phyloP scores from a whole-genome alignment of 1,140 invertebrate species.

The Drosophila pallidifrons region DNA sequence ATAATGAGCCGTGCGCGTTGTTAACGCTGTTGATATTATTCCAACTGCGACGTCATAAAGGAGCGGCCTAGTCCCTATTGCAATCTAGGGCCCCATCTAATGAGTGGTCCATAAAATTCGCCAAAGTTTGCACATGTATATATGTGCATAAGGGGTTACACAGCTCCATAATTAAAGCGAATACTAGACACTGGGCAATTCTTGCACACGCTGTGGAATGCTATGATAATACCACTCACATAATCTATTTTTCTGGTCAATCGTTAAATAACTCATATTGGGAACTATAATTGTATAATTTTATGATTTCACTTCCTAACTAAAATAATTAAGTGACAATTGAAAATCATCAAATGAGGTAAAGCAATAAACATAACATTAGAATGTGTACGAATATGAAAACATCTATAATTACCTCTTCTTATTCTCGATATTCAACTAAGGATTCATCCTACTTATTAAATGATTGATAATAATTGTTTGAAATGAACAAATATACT shows the following conservation, averaged over 20 bases:
- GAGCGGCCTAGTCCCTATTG: slow-evolving; percentile 51
- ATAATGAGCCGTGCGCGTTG: slow-evolving; percentile 69
- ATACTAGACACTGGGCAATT: slow-evolving; percentile 24
- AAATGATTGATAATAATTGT: too few species aligned
- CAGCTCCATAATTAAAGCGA: slow-evolving; percentile 44
- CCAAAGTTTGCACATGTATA: slow-evolving; percentile 64
- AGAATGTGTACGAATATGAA: too few species aligned
- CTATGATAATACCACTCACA: slow-evolving; percentile 21
- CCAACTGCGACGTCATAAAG: slow-evolving; percentile 66
- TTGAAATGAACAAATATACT: too few species aligned
- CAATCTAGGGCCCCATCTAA: slow-evolving; percentile 61
- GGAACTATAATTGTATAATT: too few species aligned
- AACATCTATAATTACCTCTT: too few species aligned
- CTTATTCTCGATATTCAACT: too few species aligned
- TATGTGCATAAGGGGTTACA: slow-evolving; percentile 15
- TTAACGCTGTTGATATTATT: slow-evolving; percentile 59
- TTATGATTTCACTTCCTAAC: too few species aligned
- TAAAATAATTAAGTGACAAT: too few species aligned
- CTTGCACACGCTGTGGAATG: slow-evolving; percentile 40
- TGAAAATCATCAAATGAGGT: too few species aligned
- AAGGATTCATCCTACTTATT: too few species aligned
- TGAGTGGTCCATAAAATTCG: slow-evolving; percentile 76
- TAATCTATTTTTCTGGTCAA: neutral
- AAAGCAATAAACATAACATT: too few species aligned
- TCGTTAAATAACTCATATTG: too few species aligned